Conservation (phyloP, 2,113 vertebrate genomes). For the Entomyzon cyanotis region DNA sequence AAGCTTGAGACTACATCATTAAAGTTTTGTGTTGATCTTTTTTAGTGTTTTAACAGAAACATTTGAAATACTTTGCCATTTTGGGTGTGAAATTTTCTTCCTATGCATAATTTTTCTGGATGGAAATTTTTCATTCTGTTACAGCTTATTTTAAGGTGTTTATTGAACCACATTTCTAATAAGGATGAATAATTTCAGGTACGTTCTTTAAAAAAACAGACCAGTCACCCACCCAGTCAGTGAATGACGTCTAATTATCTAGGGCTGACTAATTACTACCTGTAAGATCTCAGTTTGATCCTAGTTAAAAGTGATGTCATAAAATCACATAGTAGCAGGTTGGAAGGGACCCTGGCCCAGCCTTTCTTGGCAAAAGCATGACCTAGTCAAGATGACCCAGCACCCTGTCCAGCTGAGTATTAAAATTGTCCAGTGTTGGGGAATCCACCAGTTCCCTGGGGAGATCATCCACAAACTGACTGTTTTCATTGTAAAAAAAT, state of each 20-base stretch:
- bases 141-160: background rate
- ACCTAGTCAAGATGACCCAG: background rate
- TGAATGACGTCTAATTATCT: background rate
- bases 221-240: background rate
- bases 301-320: background rate
- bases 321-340: background rate
- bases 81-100: background rate
- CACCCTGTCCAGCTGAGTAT: background rate
- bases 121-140: background rate
- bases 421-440: background rate
- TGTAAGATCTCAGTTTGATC: background rate
- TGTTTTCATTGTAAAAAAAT: no score
- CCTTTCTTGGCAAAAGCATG: background rate
- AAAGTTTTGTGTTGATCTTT: conserved; percentile 56
- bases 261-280: background rate
- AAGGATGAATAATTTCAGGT: background rate
- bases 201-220: background rate
- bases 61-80: background rate
- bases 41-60: conserved; percentile 47
- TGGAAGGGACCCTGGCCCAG: background rate
- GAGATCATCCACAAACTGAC: no score
- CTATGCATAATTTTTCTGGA: background rate
- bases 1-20: conserved; percentile 28
- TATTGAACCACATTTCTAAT: background rate
- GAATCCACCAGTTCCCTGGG: no score